These are phyloP conservation scores for Eudemis profundana DNA, from an alignment of 2,888 invertebrate genomes.

Conservation along the genomic window DNA sequence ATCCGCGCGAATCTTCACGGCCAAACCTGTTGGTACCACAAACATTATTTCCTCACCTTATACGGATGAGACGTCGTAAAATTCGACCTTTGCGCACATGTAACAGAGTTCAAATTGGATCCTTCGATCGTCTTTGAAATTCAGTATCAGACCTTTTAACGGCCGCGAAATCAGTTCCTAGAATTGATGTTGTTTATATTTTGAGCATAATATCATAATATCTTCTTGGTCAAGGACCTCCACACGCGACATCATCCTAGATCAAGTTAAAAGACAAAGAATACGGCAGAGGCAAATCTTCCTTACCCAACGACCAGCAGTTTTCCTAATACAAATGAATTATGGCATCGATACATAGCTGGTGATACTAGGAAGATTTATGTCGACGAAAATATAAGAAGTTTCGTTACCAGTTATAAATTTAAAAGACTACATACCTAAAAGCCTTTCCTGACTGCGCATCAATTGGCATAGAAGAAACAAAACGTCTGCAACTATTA, in stretches of 20 bases:
- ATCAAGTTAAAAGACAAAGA: neutral
- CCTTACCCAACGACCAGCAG: neutral
- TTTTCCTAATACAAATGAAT: too few relatives aligned
- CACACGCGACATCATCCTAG: neutral
- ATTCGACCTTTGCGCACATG: constrained; percentile 29
- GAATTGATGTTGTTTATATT: constrained; percentile 31
- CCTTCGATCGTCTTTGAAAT: constrained; percentile 41
- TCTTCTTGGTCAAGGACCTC: constrained; percentile 29
- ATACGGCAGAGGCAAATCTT: neutral
- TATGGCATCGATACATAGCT: too few relatives aligned
- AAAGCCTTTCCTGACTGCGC: too few relatives aligned
- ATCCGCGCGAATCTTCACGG: constrained; percentile 49
- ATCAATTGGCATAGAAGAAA: too few relatives aligned
- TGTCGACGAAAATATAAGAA: too few relatives aligned
- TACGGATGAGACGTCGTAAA: constrained; percentile 16
- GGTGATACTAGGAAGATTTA: too few relatives aligned
- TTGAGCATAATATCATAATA: constrained; percentile 18
- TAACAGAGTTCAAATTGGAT: constrained; percentile 28
- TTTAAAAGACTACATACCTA: too few relatives aligned
- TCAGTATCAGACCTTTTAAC: constrained; percentile 38
- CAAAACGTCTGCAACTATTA: too few relatives aligned
- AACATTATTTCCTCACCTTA: constrained; percentile 40
- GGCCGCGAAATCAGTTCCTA: constrained; percentile 42
- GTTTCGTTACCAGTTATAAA: too few relatives aligned
- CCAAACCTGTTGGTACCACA: constrained; percentile 42